Evolutionary conservation across 2,888 invertebrate species (phyloP), one percentile per base, ranked within the genome.

Genomic region (Sipunculus nudus): DNA sequence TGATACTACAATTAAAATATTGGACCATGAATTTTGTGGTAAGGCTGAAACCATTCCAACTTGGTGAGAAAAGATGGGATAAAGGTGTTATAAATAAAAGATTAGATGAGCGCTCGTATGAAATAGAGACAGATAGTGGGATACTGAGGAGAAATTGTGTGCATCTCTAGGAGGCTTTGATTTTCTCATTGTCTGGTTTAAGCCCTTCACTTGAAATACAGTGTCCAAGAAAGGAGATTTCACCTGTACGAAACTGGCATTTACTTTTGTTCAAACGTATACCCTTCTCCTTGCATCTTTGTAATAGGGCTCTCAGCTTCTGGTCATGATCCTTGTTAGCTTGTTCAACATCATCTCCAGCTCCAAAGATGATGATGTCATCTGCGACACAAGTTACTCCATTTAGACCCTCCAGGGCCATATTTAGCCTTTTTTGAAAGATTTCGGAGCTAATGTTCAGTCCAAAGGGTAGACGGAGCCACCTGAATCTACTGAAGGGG

Each of bases 311-410:
- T 2, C 25, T 13, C n/a, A 68, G 43, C 16, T 61, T 58, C 31
- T 43, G 32, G 32, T 67, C 67, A 59, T 70, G 67, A 40, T 67
- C 63, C 45, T 38, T 13, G 19, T 32, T 31, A 5, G 65, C 68
- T 38, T 60, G 48, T 25, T 56, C 50, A 32, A 59, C 43, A 25
- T 48, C 63, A 10, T 58, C 43, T n/a, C 66, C 66, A 40, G 13
- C 39, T 35, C 68, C 68, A 53, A 53, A 61, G 3, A 67, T 52
- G 10, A 71, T 41, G n/a, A 67, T 59, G 45, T 70, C 73, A 52
- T 74, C 70, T 26, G 67, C 60, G 5, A 73, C 63, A 25, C 53
- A 47, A 5, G 56, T 26, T n/a, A 70, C 64, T 29, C 68, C 68
- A 32, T 47, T 53, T 31, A 72, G 53, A 8, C 70, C 67, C 53